Percentiles rank a stretch among this genome's conserved stretches.
Conservation (phyloP, 2,113 vertebrate genomes). For the Formicarius rufipectus region DNA sequence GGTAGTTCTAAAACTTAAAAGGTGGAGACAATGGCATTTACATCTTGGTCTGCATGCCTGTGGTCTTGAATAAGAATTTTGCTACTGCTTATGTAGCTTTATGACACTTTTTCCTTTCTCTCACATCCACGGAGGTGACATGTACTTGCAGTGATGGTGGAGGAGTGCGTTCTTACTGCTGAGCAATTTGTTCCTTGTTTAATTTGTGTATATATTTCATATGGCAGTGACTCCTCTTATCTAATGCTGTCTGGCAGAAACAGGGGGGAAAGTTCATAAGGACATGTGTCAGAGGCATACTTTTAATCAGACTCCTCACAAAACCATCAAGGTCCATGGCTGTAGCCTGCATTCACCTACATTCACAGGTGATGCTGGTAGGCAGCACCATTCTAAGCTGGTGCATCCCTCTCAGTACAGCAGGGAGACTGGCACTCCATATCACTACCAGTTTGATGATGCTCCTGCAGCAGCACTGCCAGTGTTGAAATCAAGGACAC, state of each 20-base stretch:
- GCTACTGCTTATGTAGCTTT: not conserved
- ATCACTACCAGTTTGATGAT: not conserved
- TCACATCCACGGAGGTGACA: not conserved
- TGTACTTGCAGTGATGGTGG: not conserved
- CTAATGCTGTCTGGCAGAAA: not conserved
- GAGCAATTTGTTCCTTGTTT: not conserved
- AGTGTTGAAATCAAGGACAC: not conserved
- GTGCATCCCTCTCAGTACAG: not conserved
- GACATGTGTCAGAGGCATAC: not conserved
- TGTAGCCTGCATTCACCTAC: not conserved
- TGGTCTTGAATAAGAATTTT: not conserved
- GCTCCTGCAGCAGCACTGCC: not conserved
- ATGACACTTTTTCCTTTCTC: not conserved
- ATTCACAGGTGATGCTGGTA: not conserved
- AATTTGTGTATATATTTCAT: not conserved
- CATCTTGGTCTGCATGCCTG: not conserved
- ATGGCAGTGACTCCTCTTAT: not conserved
- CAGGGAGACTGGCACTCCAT: not conserved
- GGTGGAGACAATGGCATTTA: not conserved
- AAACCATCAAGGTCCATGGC: not conserved
- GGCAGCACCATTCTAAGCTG: not conserved
- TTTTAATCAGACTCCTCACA: not conserved
- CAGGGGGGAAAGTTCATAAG: not conserved
- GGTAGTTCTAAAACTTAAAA: not conserved
- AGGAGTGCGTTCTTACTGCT: not conserved